Evolutionary conservation across 2,888 invertebrate genomes (phyloP), one percentile per base, ranked within the genome.

Genomic region (Amblyjoppa fuscipennis): DNA sequence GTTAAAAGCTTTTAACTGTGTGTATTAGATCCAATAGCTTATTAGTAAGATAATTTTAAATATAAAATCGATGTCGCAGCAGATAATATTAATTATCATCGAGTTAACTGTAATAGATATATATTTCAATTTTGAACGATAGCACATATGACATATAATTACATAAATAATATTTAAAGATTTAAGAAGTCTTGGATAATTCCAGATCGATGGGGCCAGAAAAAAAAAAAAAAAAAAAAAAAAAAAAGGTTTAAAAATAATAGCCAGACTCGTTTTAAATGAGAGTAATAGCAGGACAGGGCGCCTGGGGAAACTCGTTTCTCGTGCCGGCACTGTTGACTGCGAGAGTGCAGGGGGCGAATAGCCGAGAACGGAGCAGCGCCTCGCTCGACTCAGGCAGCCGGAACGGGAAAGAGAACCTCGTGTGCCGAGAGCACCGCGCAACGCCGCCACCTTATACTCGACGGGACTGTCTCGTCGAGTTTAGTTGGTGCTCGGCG

Each of bases 401-500:
- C 81, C 83, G 85, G 81, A 88, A 84, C 87, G 87, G 79, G 78
- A 71, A 81, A 87, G 85, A 85, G 80, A 83, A 87, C 85, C 87
- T 87, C 86, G 87, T 85, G 82, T 83, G 81, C 73, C 76, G 71
- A 53, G 73, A 78, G 83, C 20, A 75, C 61, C 77, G 75, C 61
- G 74, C 85, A 69, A 77, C 77, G 85, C 78, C 53, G 79, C 75
- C 74, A 79, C 87, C 79, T 64, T 84, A 80, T 80, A 31, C 69
- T 59, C 83, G 81, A 90, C 88, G 89, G 86, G 84, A 88, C 90
- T 90, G 89, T 89, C 89, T 90, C 89, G 88, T 89, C 78, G 82
- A 84, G 90, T 88, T 91, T 87, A 92, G 91, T 92, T 89, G 88
- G 91, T 91, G 92, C 91, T 92, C 90, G 92, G 89, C 93, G 91